Base-by-base conservation (phyloP, 2,113 vertebrate species). In the Erythrocercus mccallii region DNA sequence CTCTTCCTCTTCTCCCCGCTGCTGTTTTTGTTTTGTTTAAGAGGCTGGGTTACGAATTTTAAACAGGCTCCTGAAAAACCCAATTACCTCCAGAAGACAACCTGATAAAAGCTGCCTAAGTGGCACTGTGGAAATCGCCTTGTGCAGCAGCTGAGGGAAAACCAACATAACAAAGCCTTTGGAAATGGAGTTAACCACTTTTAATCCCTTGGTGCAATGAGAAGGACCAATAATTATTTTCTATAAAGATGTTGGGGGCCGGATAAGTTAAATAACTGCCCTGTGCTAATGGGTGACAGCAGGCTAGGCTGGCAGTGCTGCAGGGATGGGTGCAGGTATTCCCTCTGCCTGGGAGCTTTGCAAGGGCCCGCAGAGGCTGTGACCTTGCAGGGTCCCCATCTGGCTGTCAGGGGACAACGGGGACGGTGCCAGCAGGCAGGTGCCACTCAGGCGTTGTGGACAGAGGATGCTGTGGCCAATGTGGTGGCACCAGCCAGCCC, bases 181-280 rank as follows among this genome's bases (percentile, higher is more conserved):
- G 91, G 93, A 97, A 96, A 96, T 92, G 60, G 88, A 97, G 95
- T 97, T 97, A 96, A 96, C 96, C 93, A 79, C 94, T 95, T 97
- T 95, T 93, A 97, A 97, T 97, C 94, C 95, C 91, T 95, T 0
- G 6, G 68, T 60, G 66, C 37, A 8, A 95, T 92, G 81, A 95
- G 86, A 86, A 89, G 69, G 86, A 85, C 93, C 93, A 96, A 92
- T 96, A 91, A 94, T 95, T 93, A 88, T 95, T 97, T 96, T 92
- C 85, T 93, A 77, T 62, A 74, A 70, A 72, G 89, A 50, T 33
- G 15, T n/a, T 53, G 57, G 37, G 38, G 56, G 10, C 37, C 7
- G 13, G 47, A 64, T 78, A 85, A 83, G 77, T 88, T 58, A 92
- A 95, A 66, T 79, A 92, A 84, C 69, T 92, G 94, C 51, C 96